These are phyloP conservation scores for Microctenopoma stevenorrisi DNA, from an alignment of 2,797 vertebrate species.

Conservation along the genomic window DNA sequence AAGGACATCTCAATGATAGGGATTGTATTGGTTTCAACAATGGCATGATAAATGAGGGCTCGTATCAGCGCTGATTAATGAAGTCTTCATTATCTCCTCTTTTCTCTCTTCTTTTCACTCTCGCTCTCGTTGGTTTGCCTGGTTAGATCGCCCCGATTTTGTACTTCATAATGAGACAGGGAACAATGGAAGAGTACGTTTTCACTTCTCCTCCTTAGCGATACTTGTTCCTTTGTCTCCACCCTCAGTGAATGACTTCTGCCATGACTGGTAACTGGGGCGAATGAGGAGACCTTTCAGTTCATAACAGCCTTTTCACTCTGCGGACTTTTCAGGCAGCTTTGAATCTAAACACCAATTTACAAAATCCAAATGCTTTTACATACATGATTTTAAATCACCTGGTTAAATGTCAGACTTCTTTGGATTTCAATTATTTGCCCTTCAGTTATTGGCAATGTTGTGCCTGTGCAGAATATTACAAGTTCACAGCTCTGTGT, in stretches of 20 bases:
- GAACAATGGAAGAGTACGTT: slow-evolving; percentile 62
- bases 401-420: slow-evolving; percentile 47
- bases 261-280: slow-evolving; percentile 58
- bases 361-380: slow-evolving; percentile 40
- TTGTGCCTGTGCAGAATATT: no score
- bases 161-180: slow-evolving; percentile 61
- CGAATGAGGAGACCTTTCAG: slow-evolving; percentile 59
- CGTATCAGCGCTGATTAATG: slow-evolving; percentile 74
- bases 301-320: slow-evolving; percentile 51
- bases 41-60: slow-evolving; percentile 67
- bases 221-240: slow-evolving; percentile 68
- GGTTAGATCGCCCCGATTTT: slow-evolving; percentile 66
- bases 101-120: slow-evolving; percentile 61
- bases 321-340: slow-evolving; percentile 11
- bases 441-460: no score
- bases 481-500: neutral
- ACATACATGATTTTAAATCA: slow-evolving; percentile 38
- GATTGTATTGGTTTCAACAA: slow-evolving; percentile 68
- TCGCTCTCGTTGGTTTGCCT: slow-evolving; percentile 53
- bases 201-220: slow-evolving; percentile 51
- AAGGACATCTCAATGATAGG: slow-evolving; percentile 57
- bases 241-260: slow-evolving; percentile 61
- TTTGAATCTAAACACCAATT: slow-evolving; percentile 43
- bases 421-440: no score
- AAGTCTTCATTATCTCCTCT: slow-evolving; percentile 77